phyloP scores from a whole-genome alignment of 2,113 vertebrate genomes.

The Rhea pennata region DNA sequence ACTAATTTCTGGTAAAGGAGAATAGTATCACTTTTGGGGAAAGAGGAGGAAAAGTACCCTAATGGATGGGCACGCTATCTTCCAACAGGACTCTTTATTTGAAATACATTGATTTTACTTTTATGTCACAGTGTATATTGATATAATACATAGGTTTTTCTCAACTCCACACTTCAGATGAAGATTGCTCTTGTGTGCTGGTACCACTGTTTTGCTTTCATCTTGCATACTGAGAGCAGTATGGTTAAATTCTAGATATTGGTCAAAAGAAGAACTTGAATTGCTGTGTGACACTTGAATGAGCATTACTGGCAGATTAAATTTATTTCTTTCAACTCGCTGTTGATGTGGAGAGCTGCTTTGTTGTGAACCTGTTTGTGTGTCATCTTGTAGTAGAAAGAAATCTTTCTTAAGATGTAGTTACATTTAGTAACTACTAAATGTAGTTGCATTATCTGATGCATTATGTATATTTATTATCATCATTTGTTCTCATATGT shows the following conservation, averaged over 20 bases:
- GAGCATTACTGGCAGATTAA: background rate
- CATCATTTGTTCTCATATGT: slow-evolving; percentile 14
- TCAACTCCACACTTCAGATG: background rate
- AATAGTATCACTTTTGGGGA: background rate
- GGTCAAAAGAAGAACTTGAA: background rate
- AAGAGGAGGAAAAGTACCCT: background rate
- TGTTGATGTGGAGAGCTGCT: background rate
- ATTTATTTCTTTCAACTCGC: background rate
- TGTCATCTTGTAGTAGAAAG: background rate
- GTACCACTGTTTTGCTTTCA: background rate
- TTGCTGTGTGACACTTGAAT: background rate
- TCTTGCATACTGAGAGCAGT: background rate
- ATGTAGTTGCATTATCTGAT: background rate
- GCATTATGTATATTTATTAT: background rate
- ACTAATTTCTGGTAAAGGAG: background rate
- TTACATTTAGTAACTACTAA: background rate
- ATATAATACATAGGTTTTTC: background rate
- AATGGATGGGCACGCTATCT: background rate
- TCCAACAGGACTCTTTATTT: background rate
- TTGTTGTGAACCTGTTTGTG: background rate
- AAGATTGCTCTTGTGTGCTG: background rate
- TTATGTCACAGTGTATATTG: background rate
- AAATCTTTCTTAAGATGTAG: background rate
- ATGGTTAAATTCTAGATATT: accelerated
- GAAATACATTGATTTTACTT: background rate